A percentile compares a stretch with the other conserved stretches of the same genome.
Conservation (phyloP, 2,888 invertebrate genomes). For the Aelia acuminata region DNA sequence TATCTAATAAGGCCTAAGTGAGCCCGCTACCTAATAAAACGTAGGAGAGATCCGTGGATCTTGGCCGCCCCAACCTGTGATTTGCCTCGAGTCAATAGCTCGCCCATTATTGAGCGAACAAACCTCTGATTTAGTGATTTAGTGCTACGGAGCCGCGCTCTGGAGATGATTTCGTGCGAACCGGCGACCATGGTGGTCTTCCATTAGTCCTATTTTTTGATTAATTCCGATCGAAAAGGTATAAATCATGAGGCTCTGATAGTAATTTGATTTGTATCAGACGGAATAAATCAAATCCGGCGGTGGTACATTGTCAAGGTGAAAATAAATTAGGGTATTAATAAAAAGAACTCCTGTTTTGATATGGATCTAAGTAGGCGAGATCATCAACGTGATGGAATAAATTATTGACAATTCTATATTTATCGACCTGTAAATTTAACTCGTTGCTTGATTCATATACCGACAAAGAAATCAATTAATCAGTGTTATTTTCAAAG, state of each 20-base stretch:
- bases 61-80: neutral
- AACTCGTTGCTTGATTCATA: neutral
- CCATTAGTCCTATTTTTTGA: slow-evolving; percentile 45
- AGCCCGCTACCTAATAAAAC: slow-evolving; percentile 6
- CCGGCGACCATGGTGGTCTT: slow-evolving; percentile 8
- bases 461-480: neutral
- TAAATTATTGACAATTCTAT: neutral
- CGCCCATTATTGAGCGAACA: neutral
- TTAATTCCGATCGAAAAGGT: slow-evolving; percentile 41
- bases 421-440: neutral
- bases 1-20: slow-evolving; percentile 16
- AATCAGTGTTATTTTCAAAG: neutral
- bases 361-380: slow-evolving; percentile 19
- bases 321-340: slow-evolving; percentile 28
- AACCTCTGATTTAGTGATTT: slow-evolving; percentile 25
- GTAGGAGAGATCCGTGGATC: neutral
- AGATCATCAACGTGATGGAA: neutral
- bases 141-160: slow-evolving; percentile 1
- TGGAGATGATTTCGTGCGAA: neutral
- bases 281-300: neutral
- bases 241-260: slow-evolving; percentile 20
- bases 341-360: slow-evolving; percentile 9
- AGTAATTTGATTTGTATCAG: slow-evolving; percentile 34
- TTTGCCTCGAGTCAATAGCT: slow-evolving; percentile 28
- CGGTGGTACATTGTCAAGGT: neutral